phyloP scores from a whole-genome alignment of 2,888 invertebrate genomes.

The Alloscopus bannaensis region DNA sequence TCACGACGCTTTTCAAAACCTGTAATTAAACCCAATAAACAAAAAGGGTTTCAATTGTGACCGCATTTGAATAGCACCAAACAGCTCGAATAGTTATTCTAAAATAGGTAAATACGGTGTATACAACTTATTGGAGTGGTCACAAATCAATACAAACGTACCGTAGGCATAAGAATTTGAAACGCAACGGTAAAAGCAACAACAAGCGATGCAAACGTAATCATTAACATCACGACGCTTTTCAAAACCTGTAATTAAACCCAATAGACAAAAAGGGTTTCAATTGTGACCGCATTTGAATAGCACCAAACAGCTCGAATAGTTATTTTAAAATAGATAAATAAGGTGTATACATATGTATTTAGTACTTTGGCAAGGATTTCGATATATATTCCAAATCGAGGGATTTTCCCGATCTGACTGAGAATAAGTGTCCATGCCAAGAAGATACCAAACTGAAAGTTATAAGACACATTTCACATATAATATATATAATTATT shows the following conservation, averaged over 20 bases:
- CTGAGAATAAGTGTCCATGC: constrained; percentile 65
- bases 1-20: constrained; percentile 61
- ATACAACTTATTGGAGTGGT: no score
- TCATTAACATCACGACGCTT: constrained; percentile 64
- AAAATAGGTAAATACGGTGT: no score
- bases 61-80: no score
- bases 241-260: constrained; percentile 55
- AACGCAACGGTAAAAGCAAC: constrained; percentile 65
- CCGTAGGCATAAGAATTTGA: constrained; percentile 66
- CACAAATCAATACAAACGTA: constrained; percentile 31
- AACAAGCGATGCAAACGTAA: constrained; percentile 62
- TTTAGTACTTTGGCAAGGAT: constrained; percentile 54
- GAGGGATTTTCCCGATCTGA: constrained; percentile 64
- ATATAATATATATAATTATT: no score
- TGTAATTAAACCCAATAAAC: constrained; percentile 32
- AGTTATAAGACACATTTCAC: neutral
- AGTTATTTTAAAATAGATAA: no score
- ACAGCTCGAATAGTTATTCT: no score
- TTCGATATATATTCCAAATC: constrained; percentile 63
- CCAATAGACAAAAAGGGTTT: neutral
- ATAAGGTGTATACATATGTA: no score
- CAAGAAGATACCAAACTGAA: constrained; percentile 64
- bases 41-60: neutral
- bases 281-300: no score
- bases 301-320: no score